Percentiles rank a stretch among this genome's conserved stretches.
phyloP scores from a whole-genome alignment of 2,888 invertebrate genomes.

The Synanthedon tipuliformis region DNA sequence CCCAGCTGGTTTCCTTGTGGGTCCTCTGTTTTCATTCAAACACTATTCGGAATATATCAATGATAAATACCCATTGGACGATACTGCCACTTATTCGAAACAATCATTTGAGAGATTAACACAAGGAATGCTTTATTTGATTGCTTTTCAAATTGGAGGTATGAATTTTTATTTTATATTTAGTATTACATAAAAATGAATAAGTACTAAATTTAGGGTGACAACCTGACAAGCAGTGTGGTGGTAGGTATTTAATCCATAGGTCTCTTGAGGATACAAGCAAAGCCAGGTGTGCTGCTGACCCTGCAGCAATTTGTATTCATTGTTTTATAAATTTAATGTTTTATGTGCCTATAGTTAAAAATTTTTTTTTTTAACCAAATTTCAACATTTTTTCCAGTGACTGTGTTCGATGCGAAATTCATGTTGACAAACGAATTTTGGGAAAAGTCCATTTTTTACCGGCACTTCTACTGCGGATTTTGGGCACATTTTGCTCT shows the following conservation, averaged over 20 bases:
- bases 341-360: too few species aligned
- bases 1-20: conserved; percentile 91
- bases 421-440: conserved; percentile 78
- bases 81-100: conserved; percentile 12
- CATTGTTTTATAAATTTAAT: too few species aligned
- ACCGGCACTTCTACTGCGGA: conserved; percentile 76
- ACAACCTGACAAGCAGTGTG: too few species aligned
- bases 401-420: conserved; percentile 75
- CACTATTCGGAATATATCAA: conserved; percentile 83
- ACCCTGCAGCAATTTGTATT: too few species aligned
- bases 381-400: conserved; percentile 24
- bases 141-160: conserved; percentile 80
- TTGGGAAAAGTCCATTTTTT: conserved; percentile 60
- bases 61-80: conserved; percentile 69
- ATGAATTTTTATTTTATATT: conserved; percentile 13
- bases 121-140: conserved; percentile 79
- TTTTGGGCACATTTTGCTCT: conserved; percentile 88
- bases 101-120: conserved; percentile 66
- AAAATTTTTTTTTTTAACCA: too few species aligned
- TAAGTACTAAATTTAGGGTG: too few species aligned
- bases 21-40: conserved; percentile 91
- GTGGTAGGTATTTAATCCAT: too few species aligned
- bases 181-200: not conserved
- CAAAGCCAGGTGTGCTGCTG: too few species aligned
- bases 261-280: too few species aligned